These are phyloP conservation scores for Catharus fuscescens DNA, from an alignment of 2,113 vertebrate species.

Conservation along the genomic window DNA sequence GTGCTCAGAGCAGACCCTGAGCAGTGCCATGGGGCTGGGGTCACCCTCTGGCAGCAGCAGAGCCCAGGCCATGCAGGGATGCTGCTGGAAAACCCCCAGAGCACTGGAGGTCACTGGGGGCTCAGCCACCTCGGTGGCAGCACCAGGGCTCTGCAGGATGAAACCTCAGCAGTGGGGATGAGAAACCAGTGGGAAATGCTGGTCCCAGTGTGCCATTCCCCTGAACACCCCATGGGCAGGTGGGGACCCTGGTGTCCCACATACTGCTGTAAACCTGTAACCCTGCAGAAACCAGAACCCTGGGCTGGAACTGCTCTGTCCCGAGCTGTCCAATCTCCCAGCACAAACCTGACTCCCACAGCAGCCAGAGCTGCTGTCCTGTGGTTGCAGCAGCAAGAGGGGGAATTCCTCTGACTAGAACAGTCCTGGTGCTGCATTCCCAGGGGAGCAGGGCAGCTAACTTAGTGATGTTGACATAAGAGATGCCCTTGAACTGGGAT, in stretches of 20 bases:
- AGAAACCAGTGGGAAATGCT: not conserved
- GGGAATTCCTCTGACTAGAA: not conserved
- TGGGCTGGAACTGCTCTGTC: not conserved
- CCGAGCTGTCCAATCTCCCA: not conserved
- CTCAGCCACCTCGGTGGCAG: fast-evolving
- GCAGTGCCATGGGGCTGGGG: not conserved
- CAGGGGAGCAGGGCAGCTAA: not conserved
- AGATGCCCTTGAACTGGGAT: slow-evolving; percentile 34
- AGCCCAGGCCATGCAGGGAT: not conserved
- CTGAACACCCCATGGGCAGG: not conserved
- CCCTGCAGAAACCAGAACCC: not conserved
- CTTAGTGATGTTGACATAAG: not conserved
- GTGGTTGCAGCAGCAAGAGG: fast-evolving
- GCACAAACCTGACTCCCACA: not conserved
- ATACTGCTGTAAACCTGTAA: not conserved
- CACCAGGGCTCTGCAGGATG: not conserved
- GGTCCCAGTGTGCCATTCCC: too few species aligned
- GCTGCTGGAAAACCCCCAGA: not conserved
- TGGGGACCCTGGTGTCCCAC: not conserved
- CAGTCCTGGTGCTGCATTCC: not conserved
- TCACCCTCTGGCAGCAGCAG: not conserved
- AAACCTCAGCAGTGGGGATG: not conserved
- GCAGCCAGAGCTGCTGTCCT: not conserved
- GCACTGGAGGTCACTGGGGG: not conserved
- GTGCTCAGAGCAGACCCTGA: not conserved